Conservation (phyloP, 2,888 invertebrate genomes). For the Drosophila fungiperda region DNA sequence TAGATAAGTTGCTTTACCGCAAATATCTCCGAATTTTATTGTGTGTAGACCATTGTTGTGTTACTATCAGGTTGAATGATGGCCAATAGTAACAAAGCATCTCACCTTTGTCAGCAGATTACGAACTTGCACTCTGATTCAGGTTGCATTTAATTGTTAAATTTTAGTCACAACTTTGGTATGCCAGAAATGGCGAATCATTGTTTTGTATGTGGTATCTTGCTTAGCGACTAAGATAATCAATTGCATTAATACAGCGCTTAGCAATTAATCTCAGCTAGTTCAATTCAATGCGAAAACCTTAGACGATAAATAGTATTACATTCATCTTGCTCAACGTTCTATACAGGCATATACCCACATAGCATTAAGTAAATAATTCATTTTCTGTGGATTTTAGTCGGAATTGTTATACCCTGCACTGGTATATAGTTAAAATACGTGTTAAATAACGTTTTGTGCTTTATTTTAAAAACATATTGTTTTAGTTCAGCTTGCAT, state of each 20-base stretch:
- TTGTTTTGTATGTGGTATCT: conserved; percentile 16
- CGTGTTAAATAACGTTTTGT: not conserved
- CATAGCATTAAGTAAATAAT: conserved; percentile 6
- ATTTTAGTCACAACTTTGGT: conserved; percentile 21
- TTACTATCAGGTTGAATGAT: conserved; percentile 17
- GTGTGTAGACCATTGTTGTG: not conserved
- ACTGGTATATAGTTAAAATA: not conserved
- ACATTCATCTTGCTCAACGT: not conserved
- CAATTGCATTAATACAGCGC: conserved; percentile 1
- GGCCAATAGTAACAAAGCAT: not conserved
- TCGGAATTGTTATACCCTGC: not conserved
- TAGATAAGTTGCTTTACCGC: conserved; percentile 3
- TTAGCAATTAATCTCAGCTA: conserved; percentile 21
- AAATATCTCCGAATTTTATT: not conserved
- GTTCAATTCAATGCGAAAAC: conserved; percentile 16
- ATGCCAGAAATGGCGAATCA: conserved; percentile 39
- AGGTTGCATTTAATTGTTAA: conserved; percentile 18
- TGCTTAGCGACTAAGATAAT: conserved; percentile 3
- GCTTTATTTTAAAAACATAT: conserved; percentile 1
- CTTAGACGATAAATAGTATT: conserved; percentile 2
- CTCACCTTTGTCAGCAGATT: not conserved
- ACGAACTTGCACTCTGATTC: conserved; percentile 15
- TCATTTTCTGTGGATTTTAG: conserved; percentile 4
- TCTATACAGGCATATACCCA: conserved; percentile 1
- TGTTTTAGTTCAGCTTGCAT: conserved; percentile 5